These are phyloP conservation scores for Agrilus cyanescens DNA, from an alignment of 2,888 invertebrate species.

Conservation along the genomic window DNA sequence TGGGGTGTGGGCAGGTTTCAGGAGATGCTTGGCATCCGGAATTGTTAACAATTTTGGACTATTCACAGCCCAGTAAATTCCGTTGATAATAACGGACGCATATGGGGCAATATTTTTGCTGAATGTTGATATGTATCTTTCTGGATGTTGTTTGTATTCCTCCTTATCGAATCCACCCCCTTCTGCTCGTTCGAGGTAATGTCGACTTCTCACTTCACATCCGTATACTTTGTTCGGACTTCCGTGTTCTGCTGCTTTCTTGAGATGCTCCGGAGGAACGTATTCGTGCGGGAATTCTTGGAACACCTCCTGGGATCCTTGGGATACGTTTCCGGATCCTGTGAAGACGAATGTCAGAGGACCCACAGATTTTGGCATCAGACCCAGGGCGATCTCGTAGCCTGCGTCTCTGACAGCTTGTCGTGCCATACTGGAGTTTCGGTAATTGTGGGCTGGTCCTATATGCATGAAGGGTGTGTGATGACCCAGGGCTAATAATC, in stretches of 20 bases:
- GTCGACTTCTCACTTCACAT: constrained; percentile 86
- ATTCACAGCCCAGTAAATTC: constrained; percentile 98
- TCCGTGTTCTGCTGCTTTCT: constrained; percentile 94
- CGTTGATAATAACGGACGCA: constrained; percentile 92
- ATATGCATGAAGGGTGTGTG: constrained; percentile 99
- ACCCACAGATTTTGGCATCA: constrained; percentile 97
- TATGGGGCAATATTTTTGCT: constrained; percentile 96
- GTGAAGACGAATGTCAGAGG: constrained; percentile 97
- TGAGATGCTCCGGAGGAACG: constrained; percentile 87
- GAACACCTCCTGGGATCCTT: constrained; percentile 83
- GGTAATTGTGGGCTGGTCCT: constrained; percentile 96
- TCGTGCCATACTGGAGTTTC: constrained; percentile 93
- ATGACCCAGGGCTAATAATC: constrained; percentile 89
- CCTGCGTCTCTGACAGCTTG: constrained; percentile 98
- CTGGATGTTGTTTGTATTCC: constrained; percentile 86
- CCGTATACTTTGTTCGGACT: constrained; percentile 93
- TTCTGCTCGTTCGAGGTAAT: constrained; percentile 86
- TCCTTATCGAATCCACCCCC: constrained; percentile 82
- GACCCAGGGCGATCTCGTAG: constrained; percentile 85
- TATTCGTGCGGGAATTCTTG: constrained; percentile 96
- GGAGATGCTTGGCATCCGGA: constrained; percentile 91
- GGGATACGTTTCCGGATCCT: constrained; percentile 94
- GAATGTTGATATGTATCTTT: constrained; percentile 90
- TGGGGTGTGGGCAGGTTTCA: constrained; percentile 80
- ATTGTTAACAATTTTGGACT: constrained; percentile 93